Base-by-base conservation (phyloP, 2,888 invertebrate genomes). In the Parasteatoda lunata region DNA sequence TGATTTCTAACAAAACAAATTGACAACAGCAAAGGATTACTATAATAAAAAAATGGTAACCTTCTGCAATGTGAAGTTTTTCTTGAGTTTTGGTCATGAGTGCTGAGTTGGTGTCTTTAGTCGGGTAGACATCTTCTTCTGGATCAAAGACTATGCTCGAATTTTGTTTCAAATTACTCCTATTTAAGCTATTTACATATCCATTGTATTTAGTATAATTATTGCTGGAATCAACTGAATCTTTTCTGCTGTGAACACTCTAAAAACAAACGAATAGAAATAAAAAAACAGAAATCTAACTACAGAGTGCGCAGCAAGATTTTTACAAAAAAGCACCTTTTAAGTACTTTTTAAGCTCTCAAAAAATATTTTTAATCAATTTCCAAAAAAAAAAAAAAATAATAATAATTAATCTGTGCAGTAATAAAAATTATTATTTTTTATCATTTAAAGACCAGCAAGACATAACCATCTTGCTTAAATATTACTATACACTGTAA, bases 121-220 rank as follows among this genome's bases (percentile, higher is more conserved):
- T 88, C 15, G 88, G 88, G 54, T 71, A 83, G 48, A 88, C 83
- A 65, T 88, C 88, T 45, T 83, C 83, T 30, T 79, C 88, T 47
- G 88, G 88, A 73, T 88, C 75, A 66, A 83, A 88, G 7, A 73
- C 82, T 5, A 83, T 51, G 13, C 76, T 52, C 4, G 87, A 73
- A 47, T 54, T 82, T 59, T 77, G 81, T 30, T 78, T 82, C 6
- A 65, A 45, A 45, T 64, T 84, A 66, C 65, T 77, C 13, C 78
- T 48, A 70, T 76, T 78, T 75, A 75, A 51, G 45, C 72, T 79
- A 59, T 64, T 69, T 51, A 77, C 59, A 66, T 82, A 81, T 15
- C 87, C 82, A 54, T 80, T 86, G 8, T 80, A 76, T 59, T 82
- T 82, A 7, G 87, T 49, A 51, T 87, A 82, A 73, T 73, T 78